A percentile compares a stretch with the other conserved stretches of the same genome.
Evolutionary conservation across 2,888 invertebrate species (phyloP).

Genomic region (Lordiphosa andalusiaca): DNA sequence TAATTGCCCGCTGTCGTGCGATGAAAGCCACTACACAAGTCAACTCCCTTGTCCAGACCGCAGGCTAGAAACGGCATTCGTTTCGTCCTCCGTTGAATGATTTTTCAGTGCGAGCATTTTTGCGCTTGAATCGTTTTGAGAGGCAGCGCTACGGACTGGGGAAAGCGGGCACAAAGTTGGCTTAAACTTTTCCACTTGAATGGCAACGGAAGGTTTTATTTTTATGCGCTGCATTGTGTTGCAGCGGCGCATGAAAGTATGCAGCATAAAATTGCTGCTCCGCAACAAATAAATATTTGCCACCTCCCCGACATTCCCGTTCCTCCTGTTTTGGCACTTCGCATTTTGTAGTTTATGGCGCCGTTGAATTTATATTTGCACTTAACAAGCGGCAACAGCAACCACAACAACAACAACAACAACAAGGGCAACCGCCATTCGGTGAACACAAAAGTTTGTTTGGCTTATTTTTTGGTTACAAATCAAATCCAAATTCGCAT

Average conservation of each 20-base stretch:
- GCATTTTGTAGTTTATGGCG: slow-evolving; percentile 55
- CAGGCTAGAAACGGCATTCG: slow-evolving; percentile 3
- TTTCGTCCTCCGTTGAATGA: slow-evolving; percentile 41
- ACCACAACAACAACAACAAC: slow-evolving; percentile 15
- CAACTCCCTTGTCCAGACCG: slow-evolving; percentile 30
- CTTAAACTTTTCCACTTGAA: slow-evolving; percentile 74
- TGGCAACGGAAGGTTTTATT: slow-evolving; percentile 73
- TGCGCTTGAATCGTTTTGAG: slow-evolving; percentile 41
- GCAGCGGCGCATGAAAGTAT: slow-evolving; percentile 69
- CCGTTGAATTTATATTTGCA: slow-evolving; percentile 70
- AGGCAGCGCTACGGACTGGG: slow-evolving; percentile 6
- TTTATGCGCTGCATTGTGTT: slow-evolving; percentile 63
- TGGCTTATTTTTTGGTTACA: slow-evolving; percentile 71
- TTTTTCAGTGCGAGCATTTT: slow-evolving; percentile 51
- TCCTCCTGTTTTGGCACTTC: slow-evolving; percentile 6
- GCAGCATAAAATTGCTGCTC: slow-evolving; percentile 62
- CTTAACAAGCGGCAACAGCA: slow-evolving; percentile 49
- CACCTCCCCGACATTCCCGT: slow-evolving; percentile 13
- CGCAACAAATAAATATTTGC: slow-evolving; percentile 71
- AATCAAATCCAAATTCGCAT: slow-evolving; percentile 72
- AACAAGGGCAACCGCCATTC: slow-evolving; percentile 29
- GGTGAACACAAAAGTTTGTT: slow-evolving; percentile 51
- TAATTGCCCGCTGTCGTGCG: slow-evolving; percentile 50
- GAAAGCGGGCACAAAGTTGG: slow-evolving; percentile 49
- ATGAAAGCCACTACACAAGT: slow-evolving; percentile 44